Conservation (phyloP, 1,140 invertebrate genomes). For the Pteromalus puparum region DNA sequence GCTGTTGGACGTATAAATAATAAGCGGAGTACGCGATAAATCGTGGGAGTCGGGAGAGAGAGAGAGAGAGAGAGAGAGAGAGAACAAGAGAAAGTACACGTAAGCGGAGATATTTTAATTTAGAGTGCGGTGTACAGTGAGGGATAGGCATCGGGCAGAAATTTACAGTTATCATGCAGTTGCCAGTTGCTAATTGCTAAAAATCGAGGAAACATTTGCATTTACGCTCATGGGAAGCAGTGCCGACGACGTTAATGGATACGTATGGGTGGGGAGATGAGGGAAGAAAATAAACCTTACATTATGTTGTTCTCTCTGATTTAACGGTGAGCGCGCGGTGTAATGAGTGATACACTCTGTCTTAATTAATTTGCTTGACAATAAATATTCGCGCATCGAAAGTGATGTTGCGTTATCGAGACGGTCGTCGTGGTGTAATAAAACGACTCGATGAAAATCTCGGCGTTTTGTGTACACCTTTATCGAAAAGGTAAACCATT, state of each 20-base stretch:
- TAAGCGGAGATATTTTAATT: not conserved
- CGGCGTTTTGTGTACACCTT: not conserved
- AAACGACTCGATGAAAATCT: not conserved
- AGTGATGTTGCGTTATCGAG: not conserved
- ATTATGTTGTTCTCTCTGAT: not conserved
- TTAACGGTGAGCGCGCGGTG: too few species aligned
- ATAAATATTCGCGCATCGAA: not conserved
- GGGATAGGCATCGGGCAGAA: not conserved
- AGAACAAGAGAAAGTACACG: constrained; percentile 13
- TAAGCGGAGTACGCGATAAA: not conserved
- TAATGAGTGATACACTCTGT: constrained; percentile 10
- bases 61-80: not conserved
- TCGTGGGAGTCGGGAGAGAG: not conserved
- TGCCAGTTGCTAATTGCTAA: constrained; percentile 23
- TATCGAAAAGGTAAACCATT: not conserved
- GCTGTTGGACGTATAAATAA: too few species aligned
- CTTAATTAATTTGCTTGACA: constrained; percentile 6
- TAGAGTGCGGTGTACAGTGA: not conserved
- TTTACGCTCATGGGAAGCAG: not conserved
- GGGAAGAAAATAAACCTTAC: not conserved
- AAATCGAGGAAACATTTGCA: constrained; percentile 26
- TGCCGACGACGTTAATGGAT: constrained; percentile 12
- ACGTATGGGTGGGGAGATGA: not conserved
- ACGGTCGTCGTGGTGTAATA: not conserved
- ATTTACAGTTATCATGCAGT: constrained; percentile 26